Evolutionary conservation across 2,888 invertebrate genomes (phyloP).

Genomic region (Drosophila mayaguana): DNA sequence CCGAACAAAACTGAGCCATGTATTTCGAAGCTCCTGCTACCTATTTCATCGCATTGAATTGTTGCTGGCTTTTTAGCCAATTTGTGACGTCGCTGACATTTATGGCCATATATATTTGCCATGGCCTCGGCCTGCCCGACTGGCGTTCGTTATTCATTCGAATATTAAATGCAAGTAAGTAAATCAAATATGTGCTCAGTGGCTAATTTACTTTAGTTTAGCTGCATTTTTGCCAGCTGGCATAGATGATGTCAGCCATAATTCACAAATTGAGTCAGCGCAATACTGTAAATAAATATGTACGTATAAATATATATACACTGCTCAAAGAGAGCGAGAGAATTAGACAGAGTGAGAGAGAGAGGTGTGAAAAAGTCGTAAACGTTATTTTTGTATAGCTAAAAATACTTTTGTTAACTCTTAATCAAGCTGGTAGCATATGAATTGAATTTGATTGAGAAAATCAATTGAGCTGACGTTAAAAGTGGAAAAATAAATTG

Average conservation of each 20-base stretch:
- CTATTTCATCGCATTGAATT: conserved; percentile 44
- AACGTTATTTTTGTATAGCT: background rate
- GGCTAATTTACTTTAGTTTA: conserved; percentile 70
- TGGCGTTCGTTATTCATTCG: conserved; percentile 37
- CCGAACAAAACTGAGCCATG: conserved; percentile 27
- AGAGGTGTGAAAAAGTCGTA: conserved; percentile 4
- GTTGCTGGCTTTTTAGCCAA: conserved; percentile 73
- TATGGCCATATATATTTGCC: conserved; percentile 62
- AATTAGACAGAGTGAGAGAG: background rate
- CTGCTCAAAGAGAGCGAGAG: background rate
- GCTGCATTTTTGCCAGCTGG: conserved; percentile 61
- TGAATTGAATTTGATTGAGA: conserved; percentile 4
- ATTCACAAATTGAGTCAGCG: conserved; percentile 12
- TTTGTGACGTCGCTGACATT: conserved; percentile 74
- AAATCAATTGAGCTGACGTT: background rate
- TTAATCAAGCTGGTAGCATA: background rate
- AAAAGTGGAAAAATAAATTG: background rate
- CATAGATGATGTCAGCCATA: conserved; percentile 39
- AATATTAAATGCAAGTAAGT: conserved; percentile 73
- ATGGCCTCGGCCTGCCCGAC: conserved; percentile 14
- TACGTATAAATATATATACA: background rate
- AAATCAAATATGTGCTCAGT: conserved; percentile 66
- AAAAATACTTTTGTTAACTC: conserved; percentile 10
- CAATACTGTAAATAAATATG: conserved; percentile 3
- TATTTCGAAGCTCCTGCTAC: conserved; percentile 4